Conservation (phyloP, 2,888 invertebrate genomes). For the Troglohyphantes excavatus region DNA sequence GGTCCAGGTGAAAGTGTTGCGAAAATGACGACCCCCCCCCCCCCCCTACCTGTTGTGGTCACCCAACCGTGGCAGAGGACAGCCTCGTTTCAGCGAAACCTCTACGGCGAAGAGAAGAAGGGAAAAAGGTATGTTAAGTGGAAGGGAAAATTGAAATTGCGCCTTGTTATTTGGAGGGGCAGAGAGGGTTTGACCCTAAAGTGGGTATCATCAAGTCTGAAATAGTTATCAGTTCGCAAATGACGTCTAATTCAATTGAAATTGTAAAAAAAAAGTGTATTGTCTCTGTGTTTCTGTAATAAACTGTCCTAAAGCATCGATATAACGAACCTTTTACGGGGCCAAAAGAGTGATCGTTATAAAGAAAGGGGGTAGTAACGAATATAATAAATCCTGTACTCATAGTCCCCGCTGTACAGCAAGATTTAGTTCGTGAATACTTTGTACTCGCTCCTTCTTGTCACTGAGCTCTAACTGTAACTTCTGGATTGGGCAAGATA, state of each 20-base stretch:
- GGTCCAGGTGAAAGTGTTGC: conserved; percentile 48
- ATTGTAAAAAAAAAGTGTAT: too few relatives aligned
- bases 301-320: too few relatives aligned
- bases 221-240: not conserved
- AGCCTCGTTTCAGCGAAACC: not conserved
- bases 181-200: not conserved
- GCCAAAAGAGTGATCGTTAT: too few relatives aligned
- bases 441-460: too few relatives aligned
- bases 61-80: conserved; percentile 46
- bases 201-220: not conserved
- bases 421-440: too few relatives aligned
- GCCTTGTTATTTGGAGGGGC: not conserved
- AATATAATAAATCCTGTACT: too few relatives aligned
- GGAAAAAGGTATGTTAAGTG: not conserved
- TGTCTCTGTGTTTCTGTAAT: too few relatives aligned
- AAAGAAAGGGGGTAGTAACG: too few relatives aligned
- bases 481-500: too few relatives aligned
- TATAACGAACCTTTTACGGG: too few relatives aligned
- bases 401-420: too few relatives aligned
- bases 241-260: not conserved
- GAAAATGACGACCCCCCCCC: conserved; percentile 64
- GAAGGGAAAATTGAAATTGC: not conserved
- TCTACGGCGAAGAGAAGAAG: not conserved
- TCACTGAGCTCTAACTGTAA: too few relatives aligned
- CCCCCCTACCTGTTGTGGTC: not conserved